Evolutionary conservation across 2,888 invertebrate species (phyloP).

Genomic region (Ethmia dodecea): DNA sequence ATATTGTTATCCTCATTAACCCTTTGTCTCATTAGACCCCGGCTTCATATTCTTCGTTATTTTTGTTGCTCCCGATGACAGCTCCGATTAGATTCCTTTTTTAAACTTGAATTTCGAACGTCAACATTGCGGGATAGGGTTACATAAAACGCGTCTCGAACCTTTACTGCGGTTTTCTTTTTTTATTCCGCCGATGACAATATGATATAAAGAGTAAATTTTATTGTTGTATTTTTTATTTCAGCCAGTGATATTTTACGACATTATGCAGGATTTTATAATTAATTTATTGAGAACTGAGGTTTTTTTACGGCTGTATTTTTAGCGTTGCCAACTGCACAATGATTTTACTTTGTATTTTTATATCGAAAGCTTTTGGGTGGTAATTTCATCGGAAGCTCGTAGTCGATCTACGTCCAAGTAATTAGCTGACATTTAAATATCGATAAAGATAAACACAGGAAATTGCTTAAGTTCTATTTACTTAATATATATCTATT

Average conservation of each 20-base stretch:
- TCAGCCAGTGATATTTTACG: slow-evolving; percentile 3
- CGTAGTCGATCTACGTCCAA: slow-evolving; percentile 4
- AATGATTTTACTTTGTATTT: neutral
- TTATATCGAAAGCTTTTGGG: neutral
- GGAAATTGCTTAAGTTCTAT: slow-evolving; percentile 12
- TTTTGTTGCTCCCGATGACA: slow-evolving; percentile 60
- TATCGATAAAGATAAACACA: no score
- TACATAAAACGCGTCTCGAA: slow-evolving; percentile 28
- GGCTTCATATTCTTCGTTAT: slow-evolving; percentile 65
- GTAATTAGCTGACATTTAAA: slow-evolving; percentile 29
- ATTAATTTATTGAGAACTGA: slow-evolving; percentile 4
- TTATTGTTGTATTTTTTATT: slow-evolving; percentile 14
- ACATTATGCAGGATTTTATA: slow-evolving; percentile 2
- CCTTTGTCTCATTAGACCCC: slow-evolving; percentile 73
- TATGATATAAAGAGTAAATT: slow-evolving; percentile 18
- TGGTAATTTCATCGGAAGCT: neutral
- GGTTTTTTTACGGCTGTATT: neutral
- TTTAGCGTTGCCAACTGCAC: slow-evolving; percentile 3
- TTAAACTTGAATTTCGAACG: slow-evolving; percentile 19
- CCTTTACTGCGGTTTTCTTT: slow-evolving; percentile 24
- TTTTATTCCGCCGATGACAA: slow-evolving; percentile 23
- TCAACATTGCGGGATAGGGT: slow-evolving; percentile 20
- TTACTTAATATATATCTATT: neutral
- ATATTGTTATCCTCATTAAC: slow-evolving; percentile 74
- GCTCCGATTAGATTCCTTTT: slow-evolving; percentile 57